Conservation (phyloP, 2,888 invertebrate genomes). For the Amblyteles armatorius region DNA sequence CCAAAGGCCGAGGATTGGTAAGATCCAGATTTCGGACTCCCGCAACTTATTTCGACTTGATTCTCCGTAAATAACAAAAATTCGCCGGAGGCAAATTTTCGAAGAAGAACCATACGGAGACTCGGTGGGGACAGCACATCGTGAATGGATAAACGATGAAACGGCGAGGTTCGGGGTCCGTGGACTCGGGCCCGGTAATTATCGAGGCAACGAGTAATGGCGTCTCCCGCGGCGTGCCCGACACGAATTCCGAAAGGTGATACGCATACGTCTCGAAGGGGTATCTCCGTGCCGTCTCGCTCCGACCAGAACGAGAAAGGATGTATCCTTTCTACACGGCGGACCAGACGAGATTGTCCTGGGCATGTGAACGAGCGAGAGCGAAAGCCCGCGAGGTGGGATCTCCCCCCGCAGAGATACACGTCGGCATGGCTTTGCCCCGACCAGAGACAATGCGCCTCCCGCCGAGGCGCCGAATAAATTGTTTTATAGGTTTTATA, state of each 20-base stretch:
- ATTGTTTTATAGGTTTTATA: conserved; percentile 75
- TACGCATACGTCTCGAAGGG: conserved; percentile 75
- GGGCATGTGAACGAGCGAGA: conserved; percentile 34
- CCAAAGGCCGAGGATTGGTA: no score
- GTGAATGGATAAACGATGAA: conserved; percentile 30
- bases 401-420: conserved; percentile 50
- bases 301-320: conserved; percentile 13
- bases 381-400: conserved; percentile 28
- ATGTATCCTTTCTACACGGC: conserved; percentile 17
- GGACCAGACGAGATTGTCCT: conserved; percentile 6
- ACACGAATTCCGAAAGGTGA: conserved; percentile 82
- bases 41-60: not conserved
- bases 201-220: conserved; percentile 72
- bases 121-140: conserved; percentile 1
- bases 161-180: conserved; percentile 12
- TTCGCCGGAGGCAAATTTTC: not conserved
- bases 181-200: conserved; percentile 77
- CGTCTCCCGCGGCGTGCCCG: conserved; percentile 78
- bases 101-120: not conserved
- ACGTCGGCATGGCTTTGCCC: conserved; percentile 73
- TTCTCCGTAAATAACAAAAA: not conserved
- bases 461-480: conserved; percentile 79
- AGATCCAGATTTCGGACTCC: no score
- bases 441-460: conserved; percentile 79
- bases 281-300: conserved; percentile 8